phyloP scores from a whole-genome alignment of 1,140 invertebrate genomes.

The Helicoverpa zea region DNA sequence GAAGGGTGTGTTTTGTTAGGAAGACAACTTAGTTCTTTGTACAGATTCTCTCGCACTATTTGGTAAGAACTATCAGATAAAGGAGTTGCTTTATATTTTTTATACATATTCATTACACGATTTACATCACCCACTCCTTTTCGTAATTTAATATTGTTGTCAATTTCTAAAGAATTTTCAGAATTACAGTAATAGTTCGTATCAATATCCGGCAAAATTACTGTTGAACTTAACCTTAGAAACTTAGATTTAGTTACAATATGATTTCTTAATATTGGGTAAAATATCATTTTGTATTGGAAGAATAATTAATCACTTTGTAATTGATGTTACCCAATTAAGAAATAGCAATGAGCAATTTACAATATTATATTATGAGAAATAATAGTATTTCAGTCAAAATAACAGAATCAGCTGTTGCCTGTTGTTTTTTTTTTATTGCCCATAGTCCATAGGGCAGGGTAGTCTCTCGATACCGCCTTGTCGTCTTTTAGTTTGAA shows the following conservation, averaged over 20 bases:
- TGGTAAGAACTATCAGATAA: conserved; percentile 60
- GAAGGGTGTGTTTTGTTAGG: conserved; percentile 93
- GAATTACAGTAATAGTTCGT: conserved; percentile 89
- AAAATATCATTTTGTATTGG: conserved; percentile 6
- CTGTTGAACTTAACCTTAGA: conserved; percentile 64
- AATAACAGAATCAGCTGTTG: no score
- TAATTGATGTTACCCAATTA: no score
- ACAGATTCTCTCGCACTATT: conserved; percentile 81
- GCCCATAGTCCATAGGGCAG: no score
- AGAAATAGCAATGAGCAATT: no score
- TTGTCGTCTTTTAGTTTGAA: no score
- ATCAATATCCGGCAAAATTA: conserved; percentile 86
- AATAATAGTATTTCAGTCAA: no score
- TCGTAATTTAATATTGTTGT: conserved; percentile 89
- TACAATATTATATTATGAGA: no score
- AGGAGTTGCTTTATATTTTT: conserved; percentile 60
- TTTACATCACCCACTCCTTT: conserved; percentile 91
- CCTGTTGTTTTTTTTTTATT: no score
- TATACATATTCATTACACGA: conserved; percentile 86
- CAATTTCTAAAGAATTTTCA: conserved; percentile 88
- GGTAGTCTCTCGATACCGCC: no score
- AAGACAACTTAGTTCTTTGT: conserved; percentile 89
- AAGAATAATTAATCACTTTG: background rate
- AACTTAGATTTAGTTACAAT: background rate
- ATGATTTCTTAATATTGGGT: background rate